Conservation (phyloP, 2,888 invertebrate genomes). For the Campoletis raptor region DNA sequence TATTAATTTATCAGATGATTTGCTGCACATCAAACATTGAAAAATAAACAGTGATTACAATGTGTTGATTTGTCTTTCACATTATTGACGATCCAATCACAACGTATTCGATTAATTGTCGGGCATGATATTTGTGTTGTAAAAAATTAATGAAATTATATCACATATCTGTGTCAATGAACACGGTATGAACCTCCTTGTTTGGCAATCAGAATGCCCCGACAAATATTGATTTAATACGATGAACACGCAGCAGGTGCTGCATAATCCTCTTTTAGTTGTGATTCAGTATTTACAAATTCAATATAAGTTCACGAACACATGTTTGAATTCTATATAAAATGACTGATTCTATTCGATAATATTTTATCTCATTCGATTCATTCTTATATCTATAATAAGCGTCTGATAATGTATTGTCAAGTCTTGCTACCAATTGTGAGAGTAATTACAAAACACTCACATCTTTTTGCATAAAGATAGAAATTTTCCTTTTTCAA, state of each 20-base stretch:
- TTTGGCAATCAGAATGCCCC: neutral
- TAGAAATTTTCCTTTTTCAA: no score
- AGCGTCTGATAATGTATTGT: no score
- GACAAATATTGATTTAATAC: neutral
- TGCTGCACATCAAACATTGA: neutral
- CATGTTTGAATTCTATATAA: neutral
- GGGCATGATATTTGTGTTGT: neutral
- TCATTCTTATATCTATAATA: no score
- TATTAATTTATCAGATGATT: neutral
- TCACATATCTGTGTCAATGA: neutral
- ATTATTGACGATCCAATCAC: neutral
- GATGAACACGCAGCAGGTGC: neutral
- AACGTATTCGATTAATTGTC: neutral
- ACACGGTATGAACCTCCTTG: neutral
- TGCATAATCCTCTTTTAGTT: neutral
- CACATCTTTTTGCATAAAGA: no score
- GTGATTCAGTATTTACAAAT: neutral
- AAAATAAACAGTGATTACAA: neutral
- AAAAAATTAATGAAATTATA: neutral
- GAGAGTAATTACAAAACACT: no score
- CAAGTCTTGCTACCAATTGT: no score
- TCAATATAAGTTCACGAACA: neutral
- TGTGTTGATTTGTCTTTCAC: neutral
- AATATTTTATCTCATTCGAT: neutral
- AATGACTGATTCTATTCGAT: neutral